Base-by-base conservation (phyloP, 2,797 vertebrate species). In the Heliangelus exortis region DNA sequence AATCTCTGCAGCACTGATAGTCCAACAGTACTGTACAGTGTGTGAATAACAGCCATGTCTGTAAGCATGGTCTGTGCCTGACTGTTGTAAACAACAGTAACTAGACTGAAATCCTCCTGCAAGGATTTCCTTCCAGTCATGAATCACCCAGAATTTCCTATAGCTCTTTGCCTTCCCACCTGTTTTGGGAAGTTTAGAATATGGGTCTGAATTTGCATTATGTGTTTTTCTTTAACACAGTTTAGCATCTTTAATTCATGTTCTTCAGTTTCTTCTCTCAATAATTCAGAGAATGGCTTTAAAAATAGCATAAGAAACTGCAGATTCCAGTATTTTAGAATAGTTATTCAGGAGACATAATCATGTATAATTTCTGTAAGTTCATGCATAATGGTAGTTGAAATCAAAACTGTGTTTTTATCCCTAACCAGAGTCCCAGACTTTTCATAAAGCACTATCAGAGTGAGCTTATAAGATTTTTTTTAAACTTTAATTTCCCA, bases 51-150 rank as follows among this genome's bases (percentile, higher is more conserved):
- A 17, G 16, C 7, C 3, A 0, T 2, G 48, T 22, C 63, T 29
- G 28, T 8, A 21, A 34, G 43, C 7, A 0, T 1, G 5, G 16
- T 0, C 22, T 23, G 54, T 1, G 12, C 8, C 34, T 28, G 28
- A 2, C 7, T 3, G 8, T 18, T 45, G 53, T 8, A 29, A 36
- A 10, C 33, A 10, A 5, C 3, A 29, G 19, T 2, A 14, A 12
- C 33, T 18, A 25, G 16, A 8, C 41, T 31, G 28, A 33, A 26
- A 10, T 13, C 41, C 48, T n/a, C 47, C 1, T 0, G 7, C 1
- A 18, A 66, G 31, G 3, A 26, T 29, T 22, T 26, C 17, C 48
- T 53, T 53, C 14, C 29, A 69, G 63, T 29, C 6, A 8, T 22
- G 36, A 9, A 12, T 43, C 19, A n/a, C 39, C 65, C 36, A 51